Conservation (phyloP, 2,888 invertebrate genomes). For the Ischnura elegans region DNA sequence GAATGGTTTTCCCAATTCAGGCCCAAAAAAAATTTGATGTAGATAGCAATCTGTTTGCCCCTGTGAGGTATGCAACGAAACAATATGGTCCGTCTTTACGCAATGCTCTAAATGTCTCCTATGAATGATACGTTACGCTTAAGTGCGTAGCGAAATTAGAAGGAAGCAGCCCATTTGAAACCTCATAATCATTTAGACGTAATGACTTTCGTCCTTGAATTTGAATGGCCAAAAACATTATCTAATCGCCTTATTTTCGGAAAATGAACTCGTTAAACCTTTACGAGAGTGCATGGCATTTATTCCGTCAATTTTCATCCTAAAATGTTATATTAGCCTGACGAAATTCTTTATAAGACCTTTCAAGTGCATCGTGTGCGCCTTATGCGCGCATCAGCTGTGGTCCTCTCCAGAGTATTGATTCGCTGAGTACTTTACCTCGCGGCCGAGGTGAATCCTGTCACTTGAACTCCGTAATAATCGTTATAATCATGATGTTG, state of each 20-base stretch:
- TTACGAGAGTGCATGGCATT: not conserved
- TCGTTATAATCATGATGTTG: not conserved
- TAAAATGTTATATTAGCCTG: too few relatives aligned
- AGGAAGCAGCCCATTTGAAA: too few relatives aligned
- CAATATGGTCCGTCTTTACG: not conserved
- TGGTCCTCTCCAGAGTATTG: slow-evolving; percentile 32
- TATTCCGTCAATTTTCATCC: not conserved
- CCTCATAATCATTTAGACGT: not conserved
- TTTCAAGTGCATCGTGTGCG: too few relatives aligned
- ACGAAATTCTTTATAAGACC: too few relatives aligned
- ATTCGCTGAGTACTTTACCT: slow-evolving; percentile 3
- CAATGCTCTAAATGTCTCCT: too few relatives aligned
- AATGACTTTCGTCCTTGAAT: not conserved
- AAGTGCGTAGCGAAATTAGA: too few relatives aligned
- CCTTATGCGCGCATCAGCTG: not conserved
- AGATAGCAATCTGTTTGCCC: too few relatives aligned
- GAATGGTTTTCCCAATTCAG: too few relatives aligned
- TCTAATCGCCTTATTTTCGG: not conserved
- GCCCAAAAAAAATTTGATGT: too few relatives aligned
- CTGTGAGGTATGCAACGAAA: not conserved
- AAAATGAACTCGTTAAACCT: not conserved
- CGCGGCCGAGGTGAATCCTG: not conserved
- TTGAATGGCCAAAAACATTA: too few relatives aligned
- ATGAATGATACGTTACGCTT: too few relatives aligned
- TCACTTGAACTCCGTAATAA: not conserved